Conservation (phyloP, 2,113 vertebrate species). For the Tragelaphus imberbis region DNA sequence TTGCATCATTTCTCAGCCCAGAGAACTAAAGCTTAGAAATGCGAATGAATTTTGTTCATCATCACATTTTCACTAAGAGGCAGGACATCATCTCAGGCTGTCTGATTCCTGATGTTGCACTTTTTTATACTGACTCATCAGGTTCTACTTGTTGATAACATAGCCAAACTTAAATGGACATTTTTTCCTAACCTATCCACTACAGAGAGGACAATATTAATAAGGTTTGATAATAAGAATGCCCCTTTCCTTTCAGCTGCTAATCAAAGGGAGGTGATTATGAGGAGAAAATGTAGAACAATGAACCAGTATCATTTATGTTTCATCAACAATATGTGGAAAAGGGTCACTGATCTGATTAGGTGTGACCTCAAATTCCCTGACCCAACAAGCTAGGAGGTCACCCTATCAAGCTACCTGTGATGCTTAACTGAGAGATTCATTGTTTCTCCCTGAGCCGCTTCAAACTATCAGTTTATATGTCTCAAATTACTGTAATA, state of each 20-base stretch:
- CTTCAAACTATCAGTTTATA: background rate
- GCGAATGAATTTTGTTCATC: background rate
- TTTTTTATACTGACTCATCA: background rate
- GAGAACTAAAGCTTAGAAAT: background rate
- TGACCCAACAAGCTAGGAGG: background rate
- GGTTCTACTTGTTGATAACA: background rate
- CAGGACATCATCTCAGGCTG: background rate
- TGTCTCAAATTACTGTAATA: background rate
- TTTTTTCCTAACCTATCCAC: background rate
- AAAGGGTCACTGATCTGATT: background rate
- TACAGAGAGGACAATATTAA: background rate
- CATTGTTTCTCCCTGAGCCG: background rate
- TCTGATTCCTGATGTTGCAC: background rate
- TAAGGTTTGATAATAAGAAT: background rate
- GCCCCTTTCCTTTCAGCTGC: background rate
- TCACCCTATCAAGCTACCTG: background rate
- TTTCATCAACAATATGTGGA: background rate
- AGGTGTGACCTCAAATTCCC: background rate
- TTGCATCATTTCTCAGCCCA: background rate
- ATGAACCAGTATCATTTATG: background rate
- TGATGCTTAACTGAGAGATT: background rate
- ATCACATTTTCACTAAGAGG: background rate
- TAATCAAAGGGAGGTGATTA: background rate
- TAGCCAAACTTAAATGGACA: background rate
- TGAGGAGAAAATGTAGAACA: background rate